Base-by-base conservation (phyloP, 2,797 vertebrate genomes). In the Sebastes hubbsi region DNA sequence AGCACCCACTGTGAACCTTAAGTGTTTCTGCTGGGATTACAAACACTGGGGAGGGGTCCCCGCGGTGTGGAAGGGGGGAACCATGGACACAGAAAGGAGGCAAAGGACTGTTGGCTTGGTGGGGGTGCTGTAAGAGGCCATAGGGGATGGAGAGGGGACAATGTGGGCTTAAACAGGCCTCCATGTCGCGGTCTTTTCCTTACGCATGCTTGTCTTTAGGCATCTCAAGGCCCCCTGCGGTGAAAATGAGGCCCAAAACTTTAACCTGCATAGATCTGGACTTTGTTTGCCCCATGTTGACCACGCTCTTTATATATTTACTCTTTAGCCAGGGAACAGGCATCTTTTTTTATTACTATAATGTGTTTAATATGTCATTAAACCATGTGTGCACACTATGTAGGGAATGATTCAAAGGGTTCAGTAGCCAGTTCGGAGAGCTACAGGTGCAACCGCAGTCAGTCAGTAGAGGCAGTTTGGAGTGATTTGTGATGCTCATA, bases 1-100 rank as follows among this genome's bases (percentile, higher is more conserved):
- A 99, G 98, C 98, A 97, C 99, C 98, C 98, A 98, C 99, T 99
- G 99, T 98, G 99, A 99, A 97, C 97, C 98, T 99, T 99, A 99
- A 99, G 99, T 99, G 98, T 98, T 99, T 98, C 95, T 99, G 97
- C 97, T 96, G 96, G 97, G 98, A 99, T 99, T 99, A 99, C 98
- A 98, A 98, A 98, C 97, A 96, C 97, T 93, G 95, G 96, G 96
- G 97, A 95, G 93, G 93, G 92, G 87, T 89, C 89, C 94, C 93
- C 88, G 94, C 25, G 67, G 93, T 84, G 90, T 94, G 91, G 87
- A 91, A 91, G 90, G 90, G 87, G 85, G 89, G 75, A 80, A 88
- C 80, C 75, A 75, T 87, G 91, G 91, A 81, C 90, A 86, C 88
- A 90, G 93, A 95, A 94, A 92, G 83, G 91, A 91, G 91, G 87